Evolutionary conservation across 2,888 invertebrate species (phyloP), one percentile per base, ranked within the genome.

Genomic region (Melikaiella ostensackeni): DNA sequence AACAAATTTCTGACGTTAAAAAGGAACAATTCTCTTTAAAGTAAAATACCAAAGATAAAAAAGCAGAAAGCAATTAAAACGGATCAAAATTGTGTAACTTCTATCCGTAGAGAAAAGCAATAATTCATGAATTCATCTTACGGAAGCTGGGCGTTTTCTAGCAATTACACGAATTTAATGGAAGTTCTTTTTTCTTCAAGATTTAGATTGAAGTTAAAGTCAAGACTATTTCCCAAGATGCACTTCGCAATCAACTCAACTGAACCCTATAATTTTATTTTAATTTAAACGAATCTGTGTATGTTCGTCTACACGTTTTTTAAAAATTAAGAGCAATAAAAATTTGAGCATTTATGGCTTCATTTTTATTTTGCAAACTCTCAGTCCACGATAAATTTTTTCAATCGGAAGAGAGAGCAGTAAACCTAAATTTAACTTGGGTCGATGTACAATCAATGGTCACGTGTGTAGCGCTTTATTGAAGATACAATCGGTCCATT

Each of bases 41-140:
- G 42, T 38, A 64, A n/a, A 35, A n/a, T n/a, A 33, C 8, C n/a
- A 33, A 42, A 27, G 24, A 66, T 24, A 46, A 66, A 55, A 24
- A 27, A 42, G 19, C 42, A 42, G 19, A 42, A 66, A 42, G 66
- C 24, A 66, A 66, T 66, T 66, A 42, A 24, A 66, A 42, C 8
- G 38, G 21, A 21, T 55, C 4, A 4, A 38, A 27, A 19, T 66
- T 13, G 21, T 46, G 35, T 24, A 21, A 27, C 27, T 66, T 46
- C 24, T 27, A 66, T 66, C 24, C 24, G 11, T 7, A 42, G 42
- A 66, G 66, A 66, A 46, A 24, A 66, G 66, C 42, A 66, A 66
- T 66, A 66, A 66, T 66, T 66, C 66, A 8, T 66, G 46, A 66
- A 42, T 27, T 66, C 42, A 30, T 66, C 42, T 66, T 42, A 64